Evolutionary conservation across 2,797 vertebrate genomes (phyloP).

Genomic region (Diplodus sargus): DNA sequence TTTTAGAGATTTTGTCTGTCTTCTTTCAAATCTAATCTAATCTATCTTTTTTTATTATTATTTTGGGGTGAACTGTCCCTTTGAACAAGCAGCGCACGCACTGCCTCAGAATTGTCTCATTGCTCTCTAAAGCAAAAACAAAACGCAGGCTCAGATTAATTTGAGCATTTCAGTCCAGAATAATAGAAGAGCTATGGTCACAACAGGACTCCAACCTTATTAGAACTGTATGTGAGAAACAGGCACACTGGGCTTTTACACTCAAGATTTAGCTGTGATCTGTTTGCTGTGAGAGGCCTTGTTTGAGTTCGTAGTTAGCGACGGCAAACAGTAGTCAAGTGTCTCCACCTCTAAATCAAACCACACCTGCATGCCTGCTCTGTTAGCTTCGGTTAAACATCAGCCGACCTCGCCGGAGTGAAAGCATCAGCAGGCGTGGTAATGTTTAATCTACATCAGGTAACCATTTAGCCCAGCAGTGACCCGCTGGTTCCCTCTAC

Average conservation of each 20-base stretch:
- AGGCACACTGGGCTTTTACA: background rate
- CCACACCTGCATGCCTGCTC: constrained; percentile 69
- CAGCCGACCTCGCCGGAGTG: constrained; percentile 64
- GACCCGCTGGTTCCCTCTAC: background rate
- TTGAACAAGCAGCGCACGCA: background rate
- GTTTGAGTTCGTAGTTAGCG: constrained; percentile 13
- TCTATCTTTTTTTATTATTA: too few relatives aligned
- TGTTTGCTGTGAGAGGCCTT: background rate
- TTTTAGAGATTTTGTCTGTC: too few relatives aligned
- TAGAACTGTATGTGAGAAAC: background rate
- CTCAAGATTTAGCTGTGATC: background rate
- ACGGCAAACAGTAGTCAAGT: constrained; percentile 48
- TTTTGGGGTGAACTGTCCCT: too few relatives aligned
- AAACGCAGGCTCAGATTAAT: too few relatives aligned
- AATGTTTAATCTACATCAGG: constrained; percentile 82
- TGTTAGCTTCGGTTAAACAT: constrained; percentile 69
- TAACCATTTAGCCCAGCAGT: constrained; percentile 44
- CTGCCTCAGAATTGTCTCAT: too few relatives aligned
- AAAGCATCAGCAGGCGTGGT: constrained; percentile 74
- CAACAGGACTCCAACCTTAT: background rate
- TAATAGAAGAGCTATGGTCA: background rate
- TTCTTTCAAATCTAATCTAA: too few relatives aligned
- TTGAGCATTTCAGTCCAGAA: background rate
- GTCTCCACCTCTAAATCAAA: constrained; percentile 71
- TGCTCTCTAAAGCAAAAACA: background rate